phyloP scores from a whole-genome alignment of 1,140 invertebrate genomes.

The Meteorus sp. region DNA sequence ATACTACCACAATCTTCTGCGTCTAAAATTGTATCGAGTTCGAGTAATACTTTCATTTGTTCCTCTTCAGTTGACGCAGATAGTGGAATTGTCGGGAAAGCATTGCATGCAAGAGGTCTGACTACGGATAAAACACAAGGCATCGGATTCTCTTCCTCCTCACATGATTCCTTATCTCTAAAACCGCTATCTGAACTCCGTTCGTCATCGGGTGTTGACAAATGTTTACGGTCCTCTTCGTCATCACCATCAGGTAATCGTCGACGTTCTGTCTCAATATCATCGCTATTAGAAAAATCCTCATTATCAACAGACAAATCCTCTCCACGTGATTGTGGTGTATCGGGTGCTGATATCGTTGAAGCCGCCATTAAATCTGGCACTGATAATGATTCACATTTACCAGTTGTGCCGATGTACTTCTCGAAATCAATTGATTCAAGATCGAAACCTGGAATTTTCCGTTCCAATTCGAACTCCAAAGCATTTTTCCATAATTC shows the following conservation, averaged over 20 bases:
- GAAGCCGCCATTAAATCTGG: neutral
- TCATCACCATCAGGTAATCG: constrained; percentile 35
- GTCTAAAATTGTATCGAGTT: constrained; percentile 52
- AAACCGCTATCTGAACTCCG: constrained; percentile 62
- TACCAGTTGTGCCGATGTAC: constrained; percentile 18
- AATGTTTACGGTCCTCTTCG: constrained; percentile 55
- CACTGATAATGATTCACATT: constrained; percentile 10
- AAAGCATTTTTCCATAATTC: constrained; percentile 48
- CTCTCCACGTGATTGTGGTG: constrained; percentile 38
- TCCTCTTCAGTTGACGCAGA: constrained; percentile 46
- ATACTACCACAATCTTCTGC: constrained; percentile 47
- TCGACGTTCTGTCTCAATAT: constrained; percentile 31
- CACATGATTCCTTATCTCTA: constrained; percentile 60
- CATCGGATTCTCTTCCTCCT: constrained; percentile 56
- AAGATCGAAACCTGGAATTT: constrained; percentile 40
- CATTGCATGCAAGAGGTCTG: constrained; percentile 3
- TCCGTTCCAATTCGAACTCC: constrained; percentile 44
- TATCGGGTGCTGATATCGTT: constrained; percentile 33
- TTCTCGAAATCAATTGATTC: constrained; percentile 38
- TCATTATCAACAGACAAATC: constrained; percentile 38
- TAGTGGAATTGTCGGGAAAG: constrained; percentile 7
- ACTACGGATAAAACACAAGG: constrained; percentile 31
- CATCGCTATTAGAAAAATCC: constrained; percentile 43
- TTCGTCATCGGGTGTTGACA: constrained; percentile 61
- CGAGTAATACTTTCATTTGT: constrained; percentile 48